Evolutionary conservation across 2,113 vertebrate species (phyloP), one percentile per base, ranked within the genome.

Genomic region (Porphyrio hochstetteri): DNA sequence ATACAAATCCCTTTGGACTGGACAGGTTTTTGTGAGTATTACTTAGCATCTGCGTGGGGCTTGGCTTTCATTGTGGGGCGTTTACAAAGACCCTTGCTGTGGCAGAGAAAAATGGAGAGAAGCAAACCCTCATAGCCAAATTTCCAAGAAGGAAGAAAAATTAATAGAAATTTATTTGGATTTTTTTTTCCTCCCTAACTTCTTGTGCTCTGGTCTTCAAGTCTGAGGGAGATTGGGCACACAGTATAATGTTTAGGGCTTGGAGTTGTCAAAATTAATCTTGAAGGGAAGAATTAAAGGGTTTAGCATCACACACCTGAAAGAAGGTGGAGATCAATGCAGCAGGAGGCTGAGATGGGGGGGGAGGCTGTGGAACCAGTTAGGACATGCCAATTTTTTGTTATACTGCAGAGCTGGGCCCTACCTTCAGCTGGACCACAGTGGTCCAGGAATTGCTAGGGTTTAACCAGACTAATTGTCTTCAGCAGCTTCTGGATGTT

Each of bases 181-280:
- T 25, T 67, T n/a, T 46, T 40, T 25, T 24, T n/a, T 9, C 40
- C 40, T 13, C 40, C 40, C 40, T 7, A 15, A 35, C 8, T 61
- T 76, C 46, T 40, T 8, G 14, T 25, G 16, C 13, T 25, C 24
- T 19, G 46, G 5, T 28, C n/a, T 90, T 71, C 4, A 16, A 36
- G 8, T 50, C 28, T 42, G 53, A 7, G 10, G 7, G 4, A 72
- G 53, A 33, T 23, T 1, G 13, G 3, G 20, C 2, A 1, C 17
- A 17, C 21, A 25, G 8, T 10, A 13, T 64, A 16, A 46, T 40
- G 92, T 89, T 64, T 42, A 76, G 74, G 31, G 28, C 7, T 60
- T 60, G 33, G 33, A 67, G 19, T 28, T 79, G 23, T 63, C 74
- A 63, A 27, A 79, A 78, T 9, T 6, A 59, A 42, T 75, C 69